These are phyloP conservation scores for Sebastes kiyomatsui DNA, from an alignment of 2,797 vertebrate species.

Conservation along the genomic window DNA sequence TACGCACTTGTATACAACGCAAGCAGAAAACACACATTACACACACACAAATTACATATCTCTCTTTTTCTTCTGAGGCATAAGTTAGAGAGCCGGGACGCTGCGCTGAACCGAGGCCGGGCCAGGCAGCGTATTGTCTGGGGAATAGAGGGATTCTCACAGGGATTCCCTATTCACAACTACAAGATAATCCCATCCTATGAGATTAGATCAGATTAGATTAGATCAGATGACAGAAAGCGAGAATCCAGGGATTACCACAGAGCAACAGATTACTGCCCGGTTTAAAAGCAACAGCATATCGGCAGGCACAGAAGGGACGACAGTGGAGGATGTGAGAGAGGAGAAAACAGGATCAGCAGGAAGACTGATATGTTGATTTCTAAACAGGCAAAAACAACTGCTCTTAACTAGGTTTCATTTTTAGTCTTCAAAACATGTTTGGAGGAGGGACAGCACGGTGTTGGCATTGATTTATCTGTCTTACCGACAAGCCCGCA, in stretches of 20 bases:
- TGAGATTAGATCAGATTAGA: constrained; percentile 73
- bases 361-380: constrained; percentile 19
- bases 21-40: background rate
- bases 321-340: background rate
- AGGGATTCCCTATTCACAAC: constrained; percentile 59
- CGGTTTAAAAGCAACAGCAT: constrained; percentile 54
- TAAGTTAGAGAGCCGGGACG: background rate
- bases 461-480: constrained; percentile 24
- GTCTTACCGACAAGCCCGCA: constrained; percentile 25
- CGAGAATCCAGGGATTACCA: constrained; percentile 78
- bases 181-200: constrained; percentile 75
- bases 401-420: background rate
- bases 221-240: constrained; percentile 68
- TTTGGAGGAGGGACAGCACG: constrained; percentile 22
- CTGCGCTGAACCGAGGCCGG: constrained; percentile 21
- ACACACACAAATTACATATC: background rate
- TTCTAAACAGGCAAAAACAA: constrained; percentile 13
- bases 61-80: background rate
- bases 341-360: background rate
- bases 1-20: background rate
- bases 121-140: constrained; percentile 19
- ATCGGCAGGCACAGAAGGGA: constrained; percentile 22
- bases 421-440: constrained; percentile 18
- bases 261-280: constrained; percentile 70
- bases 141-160: constrained; percentile 44